These are phyloP conservation scores for Zaprionus nigranus DNA, from an alignment of 1,140 invertebrate species.

Conservation along the genomic window DNA sequence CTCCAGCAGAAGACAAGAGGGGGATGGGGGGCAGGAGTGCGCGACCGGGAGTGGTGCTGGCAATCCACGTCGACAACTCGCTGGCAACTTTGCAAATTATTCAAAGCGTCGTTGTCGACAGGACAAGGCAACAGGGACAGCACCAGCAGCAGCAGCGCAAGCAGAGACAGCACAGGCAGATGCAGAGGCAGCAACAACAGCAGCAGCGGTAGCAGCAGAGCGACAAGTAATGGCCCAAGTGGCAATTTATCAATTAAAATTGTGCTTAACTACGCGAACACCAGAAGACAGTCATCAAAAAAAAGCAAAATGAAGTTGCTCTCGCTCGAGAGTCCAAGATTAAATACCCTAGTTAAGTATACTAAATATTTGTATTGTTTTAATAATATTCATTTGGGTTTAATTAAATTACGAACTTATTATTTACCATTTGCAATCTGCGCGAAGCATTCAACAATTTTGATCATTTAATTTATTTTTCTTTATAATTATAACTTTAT, in stretches of 20 bases:
- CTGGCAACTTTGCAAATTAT: conserved; percentile 77
- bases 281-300: conserved; percentile 54
- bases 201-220: conserved; percentile 34
- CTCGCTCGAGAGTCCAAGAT: not conserved
- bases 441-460: too few species aligned
- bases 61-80: conserved; percentile 32
- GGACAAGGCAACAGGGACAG: conserved; percentile 11
- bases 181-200: conserved; percentile 26
- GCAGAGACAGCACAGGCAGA: not conserved
- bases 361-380: not conserved
- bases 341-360: conserved; percentile 20
- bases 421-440: too few species aligned
- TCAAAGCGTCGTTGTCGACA: conserved; percentile 61
- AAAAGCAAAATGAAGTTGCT: not conserved
- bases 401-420: too few species aligned
- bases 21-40: not conserved
- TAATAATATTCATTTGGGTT: not conserved
- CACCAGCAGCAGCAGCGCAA: too few species aligned
- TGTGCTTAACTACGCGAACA: conserved; percentile 74
- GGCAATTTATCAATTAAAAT: conserved; percentile 83
- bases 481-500: not conserved
- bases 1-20: conserved; percentile 30
- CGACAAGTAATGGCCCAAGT: conserved; percentile 78
- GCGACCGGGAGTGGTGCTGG: conserved; percentile 25
- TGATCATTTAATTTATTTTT: not conserved